Base-by-base conservation (phyloP, 2,113 vertebrate species). In the Notothenia rossii region DNA sequence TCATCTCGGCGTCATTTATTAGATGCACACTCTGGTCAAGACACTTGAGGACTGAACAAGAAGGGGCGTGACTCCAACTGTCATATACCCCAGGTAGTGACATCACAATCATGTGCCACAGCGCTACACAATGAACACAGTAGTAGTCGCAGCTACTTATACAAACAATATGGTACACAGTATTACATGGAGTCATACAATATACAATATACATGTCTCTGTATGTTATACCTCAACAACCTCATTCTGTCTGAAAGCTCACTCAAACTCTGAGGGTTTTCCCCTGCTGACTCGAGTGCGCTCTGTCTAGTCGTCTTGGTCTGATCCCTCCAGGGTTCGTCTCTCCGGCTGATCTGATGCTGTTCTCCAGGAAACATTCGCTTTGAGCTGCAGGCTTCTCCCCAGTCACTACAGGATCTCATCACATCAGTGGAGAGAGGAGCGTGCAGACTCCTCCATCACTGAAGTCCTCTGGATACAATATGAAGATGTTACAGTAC, bases 261-360 rank as follows among this genome's bases (percentile, higher is more conserved):
- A 62, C 15, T 80, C 14, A 75, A 62, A 84, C 62, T 83, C 61
- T 22, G 49, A 69, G 55, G 73, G 14, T 48, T 65, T 74, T 49
- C 48, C 68, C 75, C 77, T 3, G 33, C 49, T 43, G 74, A 77
- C 51, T 56, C 65, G 53, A 55, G 49, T 56, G 78, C 58, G 61
- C 75, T 73, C 76, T 79, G 60, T 78, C 40, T 71, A 48, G 66
- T 75, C 3, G 10, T 75, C 67, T 58, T 53, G 20, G 81, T 82
- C 72, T 73, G 84, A 69, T 85, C 69, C 66, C 45, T 88, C 84
- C 75, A 68, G 84, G 76, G 77, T 83, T 85, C 65, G 72, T 83
- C 43, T 69, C 76, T 72, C 65, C 3, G 25, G 76, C 74, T 77
- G 81, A 84, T 78, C 74, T 84, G 66, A 78, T 77, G 69, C 62